Base-by-base conservation (phyloP, 2,113 vertebrate genomes). In the Dasyurus viverrinus region DNA sequence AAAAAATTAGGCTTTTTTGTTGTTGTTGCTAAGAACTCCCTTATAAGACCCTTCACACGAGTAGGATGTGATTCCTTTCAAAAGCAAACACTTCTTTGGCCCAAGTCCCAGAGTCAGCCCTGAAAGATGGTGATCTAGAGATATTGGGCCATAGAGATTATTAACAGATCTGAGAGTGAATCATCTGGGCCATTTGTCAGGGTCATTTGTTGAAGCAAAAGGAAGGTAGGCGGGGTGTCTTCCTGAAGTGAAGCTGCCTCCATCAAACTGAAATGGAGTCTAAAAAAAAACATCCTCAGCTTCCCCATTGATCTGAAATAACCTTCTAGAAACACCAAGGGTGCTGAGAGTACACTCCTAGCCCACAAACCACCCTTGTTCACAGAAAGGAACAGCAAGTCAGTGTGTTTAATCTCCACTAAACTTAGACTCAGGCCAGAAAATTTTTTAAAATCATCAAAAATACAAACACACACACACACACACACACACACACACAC, bases 271-370 rank as follows among this genome's bases (percentile, higher is more conserved):
- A 14, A 27, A 2, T 2, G 16, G 10, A 48, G 27, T 47, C 25
- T 8, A 22, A 55, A 30, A 16, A 89, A 55, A 84, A 89, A 27
- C n/a, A 55, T 93, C 47, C 42, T 36, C 42, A 91, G 11, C 89
- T 90, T 92, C 36, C 60, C 57, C 54, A 27, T 50, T 89, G 92
- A 95, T 93, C 42, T 90, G 54, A 95, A 96, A 94, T 95, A 93
- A 96, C 92, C 95, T 98, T 93, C 54, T 36, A 0, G 22, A 96
- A 95, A 92, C 53, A 90, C 76, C 26, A 95, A 94, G 91, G n/a
- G 95, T 94, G 84, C 95, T 47, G 57, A 92, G 46, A 27, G 2
- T 42, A 27, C 46, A 68, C 6, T 10, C 92, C 7, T 16, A 55
- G 36, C 42, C 94, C 53, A 89, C 89, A 93, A 95, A 90, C 68